A percentile compares a stretch with the other conserved stretches of the same genome.
These are phyloP conservation scores for Napeogenes inachia DNA, from an alignment of 2,888 invertebrate genomes.

Conservation along the genomic window DNA sequence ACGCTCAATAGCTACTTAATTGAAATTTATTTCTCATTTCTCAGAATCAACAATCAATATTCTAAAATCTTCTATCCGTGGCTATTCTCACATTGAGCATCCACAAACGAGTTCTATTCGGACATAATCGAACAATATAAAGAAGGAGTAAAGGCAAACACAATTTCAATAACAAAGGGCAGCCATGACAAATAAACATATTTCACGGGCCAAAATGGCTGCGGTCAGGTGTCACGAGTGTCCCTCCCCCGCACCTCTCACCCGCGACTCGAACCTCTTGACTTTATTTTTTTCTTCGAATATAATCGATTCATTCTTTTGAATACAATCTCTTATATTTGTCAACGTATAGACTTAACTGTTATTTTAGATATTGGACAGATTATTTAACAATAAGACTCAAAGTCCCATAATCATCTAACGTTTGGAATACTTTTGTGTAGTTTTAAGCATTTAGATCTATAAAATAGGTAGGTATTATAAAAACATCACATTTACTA, in stretches of 20 bases:
- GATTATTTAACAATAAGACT: conserved; percentile 9
- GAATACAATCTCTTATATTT: conserved; percentile 56
- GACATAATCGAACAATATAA: conserved; percentile 76
- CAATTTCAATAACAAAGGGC: conserved; percentile 76
- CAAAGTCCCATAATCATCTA: too few species aligned
- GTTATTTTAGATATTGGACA: conserved; percentile 27
- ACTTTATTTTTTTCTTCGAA: conserved; percentile 57
- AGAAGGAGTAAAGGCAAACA: conserved; percentile 77
- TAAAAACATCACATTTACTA: conserved; percentile 29
- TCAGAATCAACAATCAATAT: conserved; percentile 77
- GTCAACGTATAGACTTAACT: conserved; percentile 36
- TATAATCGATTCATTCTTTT: conserved; percentile 71
- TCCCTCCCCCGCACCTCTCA: conserved; percentile 40
- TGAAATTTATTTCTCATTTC: conserved; percentile 77
- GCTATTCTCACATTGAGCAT: conserved; percentile 67
- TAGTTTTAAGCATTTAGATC: too few species aligned
- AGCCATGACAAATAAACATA: conserved; percentile 77
- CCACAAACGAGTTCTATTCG: conserved; percentile 70
- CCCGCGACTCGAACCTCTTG: conserved; percentile 20
- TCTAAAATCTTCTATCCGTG: conserved; percentile 64
- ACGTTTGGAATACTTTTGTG: too few species aligned
- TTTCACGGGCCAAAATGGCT: conserved; percentile 77
- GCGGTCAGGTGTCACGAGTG: conserved; percentile 74
- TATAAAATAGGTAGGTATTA: not conserved
- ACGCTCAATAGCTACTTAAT: conserved; percentile 70